Evolutionary conservation across 2,888 invertebrate genomes (phyloP).

Genomic region (Masnerella sp.): DNA sequence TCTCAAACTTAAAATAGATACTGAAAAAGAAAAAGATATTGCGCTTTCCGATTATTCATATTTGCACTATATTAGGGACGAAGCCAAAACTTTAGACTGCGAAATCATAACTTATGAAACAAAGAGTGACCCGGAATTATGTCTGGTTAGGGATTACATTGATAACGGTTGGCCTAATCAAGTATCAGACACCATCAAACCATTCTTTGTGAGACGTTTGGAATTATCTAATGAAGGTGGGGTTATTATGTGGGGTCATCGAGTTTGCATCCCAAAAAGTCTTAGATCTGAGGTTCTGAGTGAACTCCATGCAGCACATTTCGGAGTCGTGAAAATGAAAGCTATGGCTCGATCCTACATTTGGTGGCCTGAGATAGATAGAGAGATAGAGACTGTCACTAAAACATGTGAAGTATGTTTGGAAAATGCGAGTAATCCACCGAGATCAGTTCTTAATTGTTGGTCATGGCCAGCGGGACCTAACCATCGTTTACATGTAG

Average conservation of each 20-base stretch:
- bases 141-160: neutral
- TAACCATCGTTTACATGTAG: neutral
- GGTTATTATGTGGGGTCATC: conserved; percentile 52
- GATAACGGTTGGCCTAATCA: conserved; percentile 20
- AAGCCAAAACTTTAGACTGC: conserved; percentile 7
- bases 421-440: neutral
- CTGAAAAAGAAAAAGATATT: neutral
- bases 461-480: neutral
- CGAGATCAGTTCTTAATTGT: neutral
- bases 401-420: neutral
- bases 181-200: neutral
- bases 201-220: neutral
- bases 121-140: neutral
- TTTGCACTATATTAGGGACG: conserved; percentile 16
- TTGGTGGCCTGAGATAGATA: neutral
- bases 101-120: neutral
- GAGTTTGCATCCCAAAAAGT: conserved; percentile 26
- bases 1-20: neutral
- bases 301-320: conserved; percentile 28
- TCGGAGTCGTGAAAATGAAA: neutral
- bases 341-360: neutral
- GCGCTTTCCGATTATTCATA: conserved; percentile 15
- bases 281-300: conserved; percentile 32
- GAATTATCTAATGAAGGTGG: conserved; percentile 30
- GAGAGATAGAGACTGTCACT: neutral